Conservation (phyloP, 2,888 invertebrate genomes). For the Lissocephala sabroskyi region DNA sequence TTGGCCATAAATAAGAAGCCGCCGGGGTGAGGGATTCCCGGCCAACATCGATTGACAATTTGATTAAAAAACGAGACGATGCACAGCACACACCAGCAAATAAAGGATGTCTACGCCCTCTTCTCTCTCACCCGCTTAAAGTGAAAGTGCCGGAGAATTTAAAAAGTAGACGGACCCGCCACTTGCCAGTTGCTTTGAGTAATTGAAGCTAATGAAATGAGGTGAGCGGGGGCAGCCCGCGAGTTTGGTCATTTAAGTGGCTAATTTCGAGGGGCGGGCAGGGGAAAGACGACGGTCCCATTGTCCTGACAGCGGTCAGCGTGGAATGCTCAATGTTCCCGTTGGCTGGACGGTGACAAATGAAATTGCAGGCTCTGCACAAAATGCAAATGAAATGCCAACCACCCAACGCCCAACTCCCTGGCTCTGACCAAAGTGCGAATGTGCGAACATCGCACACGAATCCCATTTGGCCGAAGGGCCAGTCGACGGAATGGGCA, state of each 20-base stretch:
- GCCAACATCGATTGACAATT: conserved; percentile 59
- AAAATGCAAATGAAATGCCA: conserved; percentile 62
- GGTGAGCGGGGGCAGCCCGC: neutral
- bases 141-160: conserved; percentile 45
- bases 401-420: conserved; percentile 8
- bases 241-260: conserved; percentile 48
- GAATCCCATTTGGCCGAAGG: neutral
- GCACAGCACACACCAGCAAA: conserved; percentile 36
- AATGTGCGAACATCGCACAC: conserved; percentile 52
- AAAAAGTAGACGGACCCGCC: conserved; percentile 24
- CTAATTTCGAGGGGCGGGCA: conserved; percentile 47
- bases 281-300: conserved; percentile 20
- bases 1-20: conserved; percentile 62
- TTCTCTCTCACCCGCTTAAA: conserved; percentile 27
- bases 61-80: conserved; percentile 56
- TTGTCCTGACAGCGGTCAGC: conserved; percentile 39
- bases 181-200: conserved; percentile 52
- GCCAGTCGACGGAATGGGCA: conserved; percentile 17
- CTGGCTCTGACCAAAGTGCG: conserved; percentile 12
- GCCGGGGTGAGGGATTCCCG: conserved; percentile 11
- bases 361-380: conserved; percentile 61
- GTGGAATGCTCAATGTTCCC: conserved; percentile 35
- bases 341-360: conserved; percentile 33
- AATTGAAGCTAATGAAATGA: conserved; percentile 62
- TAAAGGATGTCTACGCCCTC: conserved; percentile 8